These are phyloP conservation scores for Eciton burchellii DNA, from an alignment of 1,140 invertebrate genomes.

Conservation along the genomic window DNA sequence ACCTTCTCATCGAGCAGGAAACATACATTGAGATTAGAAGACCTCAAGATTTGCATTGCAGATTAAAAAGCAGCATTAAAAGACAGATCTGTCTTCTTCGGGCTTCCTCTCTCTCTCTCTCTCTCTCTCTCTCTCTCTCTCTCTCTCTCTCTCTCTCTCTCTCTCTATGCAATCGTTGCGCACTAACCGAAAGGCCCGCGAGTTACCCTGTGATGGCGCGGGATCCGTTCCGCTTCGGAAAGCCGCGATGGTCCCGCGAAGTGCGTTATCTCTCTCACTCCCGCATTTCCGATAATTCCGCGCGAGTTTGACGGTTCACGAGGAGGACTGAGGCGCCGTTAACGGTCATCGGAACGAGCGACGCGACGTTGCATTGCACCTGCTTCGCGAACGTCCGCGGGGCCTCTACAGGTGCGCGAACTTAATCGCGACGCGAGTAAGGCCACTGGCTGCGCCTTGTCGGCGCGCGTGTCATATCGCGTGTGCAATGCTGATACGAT, in stretches of 20 bases:
- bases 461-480: constrained; percentile 5
- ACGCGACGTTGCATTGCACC: background rate
- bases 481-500: background rate
- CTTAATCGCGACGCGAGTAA: background rate
- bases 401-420: background rate
- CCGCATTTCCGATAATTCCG: background rate
- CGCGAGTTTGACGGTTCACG: background rate
- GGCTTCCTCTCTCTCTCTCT: no score
- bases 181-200: background rate
- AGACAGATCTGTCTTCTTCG: no score
- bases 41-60: no score
- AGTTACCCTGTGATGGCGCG: background rate
- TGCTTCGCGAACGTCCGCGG: background rate
- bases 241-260: background rate
- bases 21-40: no score
- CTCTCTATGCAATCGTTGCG: no score
- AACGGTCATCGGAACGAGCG: background rate
- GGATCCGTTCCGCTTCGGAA: background rate
- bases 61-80: no score
- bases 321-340: background rate
- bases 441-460: background rate
- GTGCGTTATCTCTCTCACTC: background rate
- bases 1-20: no score
- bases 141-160: no score
- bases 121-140: no score